phyloP scores from a whole-genome alignment of 1,140 invertebrate species.

The Samia ricini region DNA sequence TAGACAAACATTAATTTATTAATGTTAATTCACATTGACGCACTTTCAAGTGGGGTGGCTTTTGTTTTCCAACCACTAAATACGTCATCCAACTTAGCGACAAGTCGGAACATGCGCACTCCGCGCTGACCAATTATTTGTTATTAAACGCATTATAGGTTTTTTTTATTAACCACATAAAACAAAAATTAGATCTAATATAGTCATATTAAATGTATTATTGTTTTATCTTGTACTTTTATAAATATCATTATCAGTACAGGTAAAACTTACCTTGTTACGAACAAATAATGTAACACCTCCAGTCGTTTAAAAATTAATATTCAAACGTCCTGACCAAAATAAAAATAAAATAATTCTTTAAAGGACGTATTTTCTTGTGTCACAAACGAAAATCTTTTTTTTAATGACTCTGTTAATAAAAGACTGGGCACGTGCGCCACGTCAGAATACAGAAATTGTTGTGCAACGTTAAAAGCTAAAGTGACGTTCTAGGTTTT shows the following conservation, averaged over 20 bases:
- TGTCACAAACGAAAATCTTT: background rate
- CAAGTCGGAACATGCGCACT: background rate
- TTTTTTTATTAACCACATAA: background rate
- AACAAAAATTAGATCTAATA: too few species aligned
- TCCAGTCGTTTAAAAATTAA: constrained; percentile 15
- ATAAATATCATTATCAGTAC: too few species aligned
- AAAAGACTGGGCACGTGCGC: constrained; percentile 11
- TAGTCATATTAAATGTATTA: background rate
- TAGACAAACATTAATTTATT: background rate
- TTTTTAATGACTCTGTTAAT: background rate
- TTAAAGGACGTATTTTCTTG: background rate
- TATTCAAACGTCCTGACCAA: constrained; percentile 15
- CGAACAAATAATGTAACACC: constrained; percentile 40
- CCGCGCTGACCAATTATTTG: background rate
- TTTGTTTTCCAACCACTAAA: background rate
- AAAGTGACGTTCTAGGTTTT: constrained; percentile 49
- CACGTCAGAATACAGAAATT: constrained; percentile 49
- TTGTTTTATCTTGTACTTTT: background rate
- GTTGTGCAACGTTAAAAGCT: constrained; percentile 59
- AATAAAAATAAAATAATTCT: background rate
- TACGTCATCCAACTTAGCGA: background rate
- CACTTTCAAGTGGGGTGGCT: background rate
- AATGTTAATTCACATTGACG: background rate
- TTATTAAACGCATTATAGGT: background rate
- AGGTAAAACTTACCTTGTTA: constrained; percentile 31